Evolutionary conservation across 2,888 invertebrate species (phyloP).

Genomic region (Pristionchus entomophagus): DNA sequence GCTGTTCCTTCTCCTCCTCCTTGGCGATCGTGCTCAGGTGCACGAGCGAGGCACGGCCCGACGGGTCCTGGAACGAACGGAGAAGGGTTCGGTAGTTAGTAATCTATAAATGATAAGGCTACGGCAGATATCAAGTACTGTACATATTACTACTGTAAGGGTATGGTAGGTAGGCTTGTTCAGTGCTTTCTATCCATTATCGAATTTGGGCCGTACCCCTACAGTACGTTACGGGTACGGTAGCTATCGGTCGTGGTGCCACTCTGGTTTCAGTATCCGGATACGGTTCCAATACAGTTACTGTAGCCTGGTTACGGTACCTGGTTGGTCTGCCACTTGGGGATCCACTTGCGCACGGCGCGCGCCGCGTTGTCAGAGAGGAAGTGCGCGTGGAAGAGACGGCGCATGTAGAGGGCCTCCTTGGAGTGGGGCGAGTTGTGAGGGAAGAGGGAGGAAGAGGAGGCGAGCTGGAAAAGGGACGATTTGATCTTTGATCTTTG

Average conservation of each 20-base stretch:
- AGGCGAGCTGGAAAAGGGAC: constrained; percentile 67
- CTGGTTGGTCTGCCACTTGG: constrained; percentile 74
- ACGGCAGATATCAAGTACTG: not conserved
- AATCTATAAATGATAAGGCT: not conserved
- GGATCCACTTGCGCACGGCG: constrained; percentile 73
- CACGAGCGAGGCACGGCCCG: constrained; percentile 60
- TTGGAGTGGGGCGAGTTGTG: constrained; percentile 78
- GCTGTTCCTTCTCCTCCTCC: not conserved
- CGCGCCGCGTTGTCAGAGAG: constrained; percentile 74
- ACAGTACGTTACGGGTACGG: not conserved
- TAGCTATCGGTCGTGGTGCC: constrained; percentile 68
- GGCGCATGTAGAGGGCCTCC: constrained; percentile 78
- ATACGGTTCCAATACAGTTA: constrained; percentile 54
- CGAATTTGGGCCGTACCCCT: no score
- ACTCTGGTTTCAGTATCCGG: constrained; percentile 72
- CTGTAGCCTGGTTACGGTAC: constrained; percentile 39
- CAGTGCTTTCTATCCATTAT: no score
- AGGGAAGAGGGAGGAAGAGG: constrained; percentile 75
- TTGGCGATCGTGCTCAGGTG: constrained; percentile 51
- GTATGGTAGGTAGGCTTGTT: not conserved
- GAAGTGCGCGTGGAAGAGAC: constrained; percentile 77
- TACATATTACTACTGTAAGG: not conserved
- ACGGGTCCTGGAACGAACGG: constrained; percentile 36
- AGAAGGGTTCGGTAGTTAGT: not conserved
- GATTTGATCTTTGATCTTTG: not conserved